A percentile compares a stretch with the other conserved stretches of the same genome.
Conservation (phyloP, 2,797 vertebrate species). For the Danionella dracula region DNA sequence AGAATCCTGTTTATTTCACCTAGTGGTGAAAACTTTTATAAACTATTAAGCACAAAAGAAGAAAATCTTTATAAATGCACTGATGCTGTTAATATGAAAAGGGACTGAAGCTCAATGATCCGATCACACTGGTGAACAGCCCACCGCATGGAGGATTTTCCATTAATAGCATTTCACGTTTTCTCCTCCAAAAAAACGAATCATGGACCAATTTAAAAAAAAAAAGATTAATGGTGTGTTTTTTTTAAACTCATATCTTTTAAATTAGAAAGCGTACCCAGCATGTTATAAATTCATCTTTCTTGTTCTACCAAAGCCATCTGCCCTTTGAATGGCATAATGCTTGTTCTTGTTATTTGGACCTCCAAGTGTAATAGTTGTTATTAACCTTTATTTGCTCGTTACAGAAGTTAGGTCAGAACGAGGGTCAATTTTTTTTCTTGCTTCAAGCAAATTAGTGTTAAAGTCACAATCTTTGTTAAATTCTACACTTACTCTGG, state of each 20-base stretch:
- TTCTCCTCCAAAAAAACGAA: neutral
- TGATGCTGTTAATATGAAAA: neutral
- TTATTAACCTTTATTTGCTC: too few species aligned
- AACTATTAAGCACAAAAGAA: neutral
- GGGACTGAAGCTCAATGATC: neutral
- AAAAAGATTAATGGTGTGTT: too few species aligned
- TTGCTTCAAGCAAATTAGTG: neutral
- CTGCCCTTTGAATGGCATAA: too few species aligned
- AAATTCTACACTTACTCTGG: neutral
- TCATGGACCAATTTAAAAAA: neutral
- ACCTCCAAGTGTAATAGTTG: too few species aligned
- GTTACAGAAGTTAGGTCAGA: neutral
- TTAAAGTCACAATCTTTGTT: neutral
- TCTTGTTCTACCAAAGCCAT: too few species aligned
- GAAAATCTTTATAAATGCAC: neutral
- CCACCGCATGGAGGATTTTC: neutral
- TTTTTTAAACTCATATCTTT: too few species aligned
- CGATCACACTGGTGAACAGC: neutral
- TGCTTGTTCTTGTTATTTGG: too few species aligned
- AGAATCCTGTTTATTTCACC: neutral
- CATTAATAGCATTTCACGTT: neutral
- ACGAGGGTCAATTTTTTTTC: neutral
- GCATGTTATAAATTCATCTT: too few species aligned
- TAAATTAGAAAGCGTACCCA: too few species aligned
- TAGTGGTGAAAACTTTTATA: neutral